Evolutionary conservation across 2,888 invertebrate species (phyloP).

Genomic region (Conomelus anceps): DNA sequence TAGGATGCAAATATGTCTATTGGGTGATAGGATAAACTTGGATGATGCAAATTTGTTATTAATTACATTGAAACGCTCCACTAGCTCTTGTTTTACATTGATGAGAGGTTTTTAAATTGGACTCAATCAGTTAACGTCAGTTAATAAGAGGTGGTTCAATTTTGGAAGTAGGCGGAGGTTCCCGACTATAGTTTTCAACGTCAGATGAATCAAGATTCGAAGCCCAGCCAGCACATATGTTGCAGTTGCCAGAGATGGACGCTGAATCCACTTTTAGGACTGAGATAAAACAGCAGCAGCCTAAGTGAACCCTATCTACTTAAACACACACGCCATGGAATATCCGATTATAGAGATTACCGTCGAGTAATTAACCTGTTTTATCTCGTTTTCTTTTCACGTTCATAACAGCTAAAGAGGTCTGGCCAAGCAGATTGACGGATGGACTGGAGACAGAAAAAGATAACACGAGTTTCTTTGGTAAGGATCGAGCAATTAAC

Average conservation of each 20-base stretch:
- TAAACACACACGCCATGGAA: neutral
- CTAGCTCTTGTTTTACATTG: neutral
- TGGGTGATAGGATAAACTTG: too few relatives aligned
- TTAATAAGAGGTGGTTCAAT: neutral
- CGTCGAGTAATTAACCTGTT: neutral
- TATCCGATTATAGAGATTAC: neutral
- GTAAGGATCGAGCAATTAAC: slow-evolving; percentile 5
- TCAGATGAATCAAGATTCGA: neutral
- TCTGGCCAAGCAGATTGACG: neutral
- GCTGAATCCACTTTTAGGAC: neutral
- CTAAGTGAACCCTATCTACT: neutral
- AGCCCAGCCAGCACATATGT: neutral
- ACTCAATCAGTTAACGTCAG: neutral
- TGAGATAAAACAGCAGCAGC: neutral
- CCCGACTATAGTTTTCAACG: too few relatives aligned
- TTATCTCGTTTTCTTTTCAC: neutral
- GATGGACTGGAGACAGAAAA: neutral
- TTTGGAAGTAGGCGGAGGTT: neutral
- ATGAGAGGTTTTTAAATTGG: neutral
- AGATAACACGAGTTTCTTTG: neutral
- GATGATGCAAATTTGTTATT: too few relatives aligned
- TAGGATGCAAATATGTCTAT: too few relatives aligned
- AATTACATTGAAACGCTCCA: neutral
- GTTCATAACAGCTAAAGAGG: neutral
- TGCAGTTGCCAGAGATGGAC: neutral